These are phyloP conservation scores for Polydrusus tereticollis DNA, from an alignment of 2,888 invertebrate genomes.

Conservation along the genomic window DNA sequence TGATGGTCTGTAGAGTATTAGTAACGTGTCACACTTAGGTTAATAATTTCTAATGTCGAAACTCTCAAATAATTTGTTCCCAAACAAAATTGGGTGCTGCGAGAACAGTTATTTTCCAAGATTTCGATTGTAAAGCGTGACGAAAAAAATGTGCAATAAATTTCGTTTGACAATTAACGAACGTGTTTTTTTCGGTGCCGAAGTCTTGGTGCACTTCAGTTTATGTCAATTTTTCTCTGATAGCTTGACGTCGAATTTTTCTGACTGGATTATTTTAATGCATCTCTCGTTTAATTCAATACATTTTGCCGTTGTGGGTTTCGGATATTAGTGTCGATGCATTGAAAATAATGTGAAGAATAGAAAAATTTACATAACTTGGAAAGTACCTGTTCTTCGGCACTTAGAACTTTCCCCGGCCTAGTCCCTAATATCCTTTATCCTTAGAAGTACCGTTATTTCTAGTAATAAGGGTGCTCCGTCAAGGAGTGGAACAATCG, in stretches of 20 bases:
- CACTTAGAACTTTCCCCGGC: constrained; percentile 66
- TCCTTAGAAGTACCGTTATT: too few relatives aligned
- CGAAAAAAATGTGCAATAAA: constrained; percentile 65
- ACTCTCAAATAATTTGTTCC: background rate
- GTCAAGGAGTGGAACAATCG: too few relatives aligned
- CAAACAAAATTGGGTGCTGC: constrained; percentile 54
- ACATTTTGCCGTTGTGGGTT: background rate
- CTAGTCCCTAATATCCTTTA: background rate
- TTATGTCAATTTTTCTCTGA: constrained; percentile 67
- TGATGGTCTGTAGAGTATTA: background rate
- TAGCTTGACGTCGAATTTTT: constrained; percentile 49
- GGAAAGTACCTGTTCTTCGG: constrained; percentile 88
- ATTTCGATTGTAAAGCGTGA: constrained; percentile 43
- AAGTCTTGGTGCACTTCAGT: constrained; percentile 67
- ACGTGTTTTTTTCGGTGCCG: constrained; percentile 65
- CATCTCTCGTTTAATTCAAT: constrained; percentile 47
- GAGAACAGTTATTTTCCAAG: constrained; percentile 70
- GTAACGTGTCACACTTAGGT: background rate
- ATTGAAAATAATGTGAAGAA: constrained; percentile 59
- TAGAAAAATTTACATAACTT: constrained; percentile 69
- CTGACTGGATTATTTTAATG: constrained; percentile 57
- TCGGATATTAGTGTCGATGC: constrained; percentile 56
- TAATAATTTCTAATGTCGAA: background rate
- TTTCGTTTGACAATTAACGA: constrained; percentile 58
- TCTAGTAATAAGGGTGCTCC: background rate